Percentiles rank a stretch among this genome's conserved stretches.
Evolutionary conservation across 2,888 invertebrate species (phyloP).

Genomic region (Panopea generosa): DNA sequence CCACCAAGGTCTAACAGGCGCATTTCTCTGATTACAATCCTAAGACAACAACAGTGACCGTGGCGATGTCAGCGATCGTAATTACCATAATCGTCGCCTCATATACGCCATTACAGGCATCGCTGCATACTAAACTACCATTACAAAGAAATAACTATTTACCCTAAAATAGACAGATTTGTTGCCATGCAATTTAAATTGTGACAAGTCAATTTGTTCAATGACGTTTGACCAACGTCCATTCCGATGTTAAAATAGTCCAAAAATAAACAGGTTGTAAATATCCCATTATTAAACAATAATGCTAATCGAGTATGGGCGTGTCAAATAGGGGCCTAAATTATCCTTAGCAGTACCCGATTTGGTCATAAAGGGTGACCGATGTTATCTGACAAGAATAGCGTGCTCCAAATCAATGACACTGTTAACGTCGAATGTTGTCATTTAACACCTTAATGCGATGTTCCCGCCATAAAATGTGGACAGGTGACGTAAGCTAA

Average conservation of each 20-base stretch:
- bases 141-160: too few relatives aligned
- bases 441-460: conserved; percentile 3
- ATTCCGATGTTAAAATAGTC: conserved; percentile 9
- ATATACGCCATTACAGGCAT: too few relatives aligned
- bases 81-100: too few relatives aligned
- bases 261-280: conserved; percentile 48
- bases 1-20: too few relatives aligned
- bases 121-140: too few relatives aligned
- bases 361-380: conserved; percentile 1
- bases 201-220: conserved; percentile 33
- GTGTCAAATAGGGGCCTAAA: conserved; percentile 1
- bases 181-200: conserved; percentile 9
- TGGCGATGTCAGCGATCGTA: too few relatives aligned
- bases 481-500: conserved; percentile 16
- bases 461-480: conserved; percentile 7
- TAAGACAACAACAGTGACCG: too few relatives aligned
- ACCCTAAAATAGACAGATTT: conserved; percentile 14
- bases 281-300: conserved; percentile 48
- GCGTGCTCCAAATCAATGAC: not conserved
- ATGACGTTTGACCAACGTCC: conserved; percentile 20
- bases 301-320: conserved; percentile 15
- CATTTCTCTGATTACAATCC: too few relatives aligned
- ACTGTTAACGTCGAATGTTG: conserved; percentile 3
- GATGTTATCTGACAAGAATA: too few relatives aligned
- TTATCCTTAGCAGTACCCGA: not conserved